Evolutionary conservation across 2,797 vertebrate genomes (phyloP).

Genomic region (Rhinella marina): DNA sequence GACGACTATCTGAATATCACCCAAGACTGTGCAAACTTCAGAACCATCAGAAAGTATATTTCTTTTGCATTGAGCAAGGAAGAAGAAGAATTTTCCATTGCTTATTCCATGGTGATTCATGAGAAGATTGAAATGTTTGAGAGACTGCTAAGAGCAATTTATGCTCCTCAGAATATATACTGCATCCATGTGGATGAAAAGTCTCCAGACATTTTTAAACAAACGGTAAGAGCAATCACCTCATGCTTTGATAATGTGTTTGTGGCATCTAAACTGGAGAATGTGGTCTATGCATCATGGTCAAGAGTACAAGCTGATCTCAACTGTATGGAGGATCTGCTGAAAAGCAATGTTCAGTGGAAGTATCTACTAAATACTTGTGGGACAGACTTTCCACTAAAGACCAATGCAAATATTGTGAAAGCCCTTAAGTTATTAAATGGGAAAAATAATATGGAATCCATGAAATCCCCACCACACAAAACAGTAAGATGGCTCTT

Average conservation of each 20-base stretch:
- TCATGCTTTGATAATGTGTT: conserved; percentile 86
- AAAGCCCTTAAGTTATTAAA: conserved; percentile 74
- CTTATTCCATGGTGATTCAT: conserved; percentile 87
- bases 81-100: conserved; percentile 81
- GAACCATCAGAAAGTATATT: conserved; percentile 73
- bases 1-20: conserved; percentile 76
- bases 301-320: conserved; percentile 85
- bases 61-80: conserved; percentile 73
- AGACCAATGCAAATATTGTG: conserved; percentile 85
- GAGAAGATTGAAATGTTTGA: conserved; percentile 87
- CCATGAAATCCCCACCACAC: conserved; percentile 67
- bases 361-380: conserved; percentile 86
- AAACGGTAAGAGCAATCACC: conserved; percentile 73
- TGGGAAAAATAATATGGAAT: conserved; percentile 83
- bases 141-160: conserved; percentile 79
- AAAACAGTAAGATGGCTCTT: conserved; percentile 80
- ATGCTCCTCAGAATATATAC: conserved; percentile 84
- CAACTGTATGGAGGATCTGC: conserved; percentile 85
- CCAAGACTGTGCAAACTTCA: conserved; percentile 74
- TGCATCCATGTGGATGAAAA: conserved; percentile 84
- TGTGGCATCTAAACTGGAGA: conserved; percentile 77
- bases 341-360: conserved; percentile 78
- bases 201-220: conserved; percentile 70
- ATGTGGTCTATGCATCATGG: conserved; percentile 83
- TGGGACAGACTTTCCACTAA: conserved; percentile 85